Conservation (phyloP, 2,113 vertebrate species). For the Brachyistius frenatus region DNA sequence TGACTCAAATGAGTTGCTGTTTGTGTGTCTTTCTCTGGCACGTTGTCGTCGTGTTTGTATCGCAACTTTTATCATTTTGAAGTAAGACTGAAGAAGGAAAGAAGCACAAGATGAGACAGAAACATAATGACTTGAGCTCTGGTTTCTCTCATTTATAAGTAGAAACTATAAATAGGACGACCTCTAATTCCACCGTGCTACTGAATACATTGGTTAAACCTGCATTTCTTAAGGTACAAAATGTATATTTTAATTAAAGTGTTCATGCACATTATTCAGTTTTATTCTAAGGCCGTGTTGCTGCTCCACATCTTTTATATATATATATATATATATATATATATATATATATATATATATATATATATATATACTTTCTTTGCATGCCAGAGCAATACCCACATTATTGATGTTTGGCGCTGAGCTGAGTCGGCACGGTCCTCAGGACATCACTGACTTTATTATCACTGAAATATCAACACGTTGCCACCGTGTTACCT, state of each 20-base stretch:
- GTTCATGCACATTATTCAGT: neutral
- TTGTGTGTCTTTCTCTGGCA: neutral
- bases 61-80: neutral
- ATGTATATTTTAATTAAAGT: constrained; percentile 10
- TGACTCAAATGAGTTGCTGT: neutral
- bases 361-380: neutral
- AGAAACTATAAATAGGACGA: neutral
- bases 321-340: no score
- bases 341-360: no score
- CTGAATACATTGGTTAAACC: neutral
- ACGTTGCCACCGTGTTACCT: neutral
- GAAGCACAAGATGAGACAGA: no score
- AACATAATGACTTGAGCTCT: no score
- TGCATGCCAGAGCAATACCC: neutral
- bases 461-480: constrained; percentile 25
- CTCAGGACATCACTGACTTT: constrained; percentile 10
- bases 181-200: neutral
- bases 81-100: neutral
- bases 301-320: no score
- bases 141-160: no score
- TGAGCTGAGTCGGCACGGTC: neutral
- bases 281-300: neutral
- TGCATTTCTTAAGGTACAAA: neutral
- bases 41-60: neutral
- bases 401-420: neutral